Base-by-base conservation (phyloP, 2,888 invertebrate genomes). In the Stenichneumon culpator region DNA sequence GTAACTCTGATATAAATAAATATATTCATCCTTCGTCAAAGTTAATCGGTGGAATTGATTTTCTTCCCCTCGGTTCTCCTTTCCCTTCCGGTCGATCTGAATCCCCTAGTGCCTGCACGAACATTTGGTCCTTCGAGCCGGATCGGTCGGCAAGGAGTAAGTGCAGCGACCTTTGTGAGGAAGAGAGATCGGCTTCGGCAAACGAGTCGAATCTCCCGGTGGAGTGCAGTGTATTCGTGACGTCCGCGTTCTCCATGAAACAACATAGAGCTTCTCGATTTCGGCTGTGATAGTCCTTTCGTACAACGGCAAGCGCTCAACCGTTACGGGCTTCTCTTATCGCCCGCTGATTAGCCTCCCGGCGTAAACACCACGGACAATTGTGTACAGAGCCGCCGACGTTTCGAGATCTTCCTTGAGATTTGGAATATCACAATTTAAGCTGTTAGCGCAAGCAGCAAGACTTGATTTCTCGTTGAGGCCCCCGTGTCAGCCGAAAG, bases 71-170 rank as follows among this genome's bases (percentile, higher is more conserved):
- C 14, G 47, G 11, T 11, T 47, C 47, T 47, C 47, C 47, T 47
- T 11, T 9, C 14, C 47, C 47, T 14, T 47, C 14, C 47, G 14
- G 14, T 47, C 47, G 14, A 47, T 14, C 47, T 9, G 14, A 47
- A 47, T 14, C 47, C 47, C 14, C 47, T 47, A 5, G 47, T 47
- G 47, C 47, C 47, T 11, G 47, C 11, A 3, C 9, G 50, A 63
- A 63, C 63, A 63, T 63, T 63, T 57, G 63, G 63, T 63, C 63
- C 63, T 63, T 63, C 63, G 63, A 63, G 63, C 28, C 63, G 63
- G 63, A 63, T 63, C n/a, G 50, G n/a, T 50, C 50, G 50, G 50
- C 50, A 50, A 2, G 50, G 14, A 14, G 11, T 50, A 50, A 50
- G n/a, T 50, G 50, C 50, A 50, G 7, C n/a, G n/a, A 50, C 28